These are phyloP conservation scores for Sarcoramphus papa DNA, from an alignment of 2,797 vertebrate genomes.

Conservation along the genomic window DNA sequence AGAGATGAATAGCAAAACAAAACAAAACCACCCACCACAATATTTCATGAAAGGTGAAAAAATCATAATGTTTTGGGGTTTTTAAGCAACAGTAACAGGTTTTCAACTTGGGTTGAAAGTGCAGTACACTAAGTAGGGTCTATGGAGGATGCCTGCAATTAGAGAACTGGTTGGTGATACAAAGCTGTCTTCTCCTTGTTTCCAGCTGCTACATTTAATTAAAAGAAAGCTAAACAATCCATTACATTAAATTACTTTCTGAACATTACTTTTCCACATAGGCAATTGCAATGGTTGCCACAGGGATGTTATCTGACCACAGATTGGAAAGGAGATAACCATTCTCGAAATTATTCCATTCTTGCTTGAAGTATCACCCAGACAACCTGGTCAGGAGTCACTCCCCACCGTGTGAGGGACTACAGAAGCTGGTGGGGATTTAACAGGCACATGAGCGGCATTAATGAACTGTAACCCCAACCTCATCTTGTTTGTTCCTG, in stretches of 20 bases:
- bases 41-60: not conserved
- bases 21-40: not conserved
- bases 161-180: constrained; percentile 28
- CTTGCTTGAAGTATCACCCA: constrained; percentile 16
- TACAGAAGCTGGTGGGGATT: not conserved
- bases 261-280: constrained; percentile 53
- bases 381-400: not conserved
- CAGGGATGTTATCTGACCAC: constrained; percentile 54
- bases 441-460: not conserved
- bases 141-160: constrained; percentile 11
- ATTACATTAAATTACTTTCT: constrained; percentile 68
- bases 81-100: not conserved
- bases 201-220: constrained; percentile 69
- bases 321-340: constrained; percentile 7
- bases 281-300: constrained; percentile 39
- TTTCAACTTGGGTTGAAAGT: not conserved
- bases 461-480: not conserved
- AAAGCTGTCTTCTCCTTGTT: constrained; percentile 52
- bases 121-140: not conserved
- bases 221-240: constrained; percentile 69
- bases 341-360: not conserved
- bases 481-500: not conserved
- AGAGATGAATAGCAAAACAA: not conserved
- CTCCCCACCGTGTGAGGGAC: not conserved
- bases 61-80: not conserved